Evolutionary conservation across 2,888 invertebrate species (phyloP).

Genomic region (Portevinia maculata): DNA sequence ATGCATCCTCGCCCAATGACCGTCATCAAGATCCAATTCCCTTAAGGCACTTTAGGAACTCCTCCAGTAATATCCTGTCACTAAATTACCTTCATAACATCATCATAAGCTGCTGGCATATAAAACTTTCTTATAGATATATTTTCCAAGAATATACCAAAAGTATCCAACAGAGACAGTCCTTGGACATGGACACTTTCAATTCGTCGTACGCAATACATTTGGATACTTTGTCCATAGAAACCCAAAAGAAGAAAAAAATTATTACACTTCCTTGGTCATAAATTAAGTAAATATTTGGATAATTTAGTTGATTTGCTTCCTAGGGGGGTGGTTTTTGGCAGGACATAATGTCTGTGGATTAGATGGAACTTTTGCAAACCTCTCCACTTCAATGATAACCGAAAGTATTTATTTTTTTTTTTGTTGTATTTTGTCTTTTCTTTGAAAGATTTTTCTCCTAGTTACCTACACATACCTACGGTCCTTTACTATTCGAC

Average conservation of each 20-base stretch:
- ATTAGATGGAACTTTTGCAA: conserved; percentile 51
- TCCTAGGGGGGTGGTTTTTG: conserved; percentile 23
- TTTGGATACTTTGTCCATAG: conserved; percentile 48
- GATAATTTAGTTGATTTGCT: conserved; percentile 64
- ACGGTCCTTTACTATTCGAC: not conserved
- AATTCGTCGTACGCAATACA: conserved; percentile 39
- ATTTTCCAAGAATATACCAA: conserved; percentile 36
- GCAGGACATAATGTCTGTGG: conserved; percentile 40
- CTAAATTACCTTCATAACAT: conserved; percentile 72
- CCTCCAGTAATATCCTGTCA: conserved; percentile 67
- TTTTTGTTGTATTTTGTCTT: conserved; percentile 5
- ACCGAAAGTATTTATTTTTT: conserved; percentile 36
- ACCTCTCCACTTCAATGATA: conserved; percentile 48
- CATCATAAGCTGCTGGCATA: conserved; percentile 67
- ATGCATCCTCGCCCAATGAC: conserved; percentile 51
- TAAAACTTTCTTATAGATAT: conserved; percentile 67
- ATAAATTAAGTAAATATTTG: conserved; percentile 73
- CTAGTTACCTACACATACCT: conserved; percentile 8
- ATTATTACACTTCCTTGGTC: conserved; percentile 61
- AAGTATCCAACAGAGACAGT: conserved; percentile 47
- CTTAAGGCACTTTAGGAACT: conserved; percentile 53
- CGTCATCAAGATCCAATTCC: conserved; percentile 44
- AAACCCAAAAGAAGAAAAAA: conserved; percentile 35
- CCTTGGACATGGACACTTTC: conserved; percentile 53
- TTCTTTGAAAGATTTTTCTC: not conserved